phyloP scores from a whole-genome alignment of 2,113 vertebrate species.

The Coreoperca whiteheadi region DNA sequence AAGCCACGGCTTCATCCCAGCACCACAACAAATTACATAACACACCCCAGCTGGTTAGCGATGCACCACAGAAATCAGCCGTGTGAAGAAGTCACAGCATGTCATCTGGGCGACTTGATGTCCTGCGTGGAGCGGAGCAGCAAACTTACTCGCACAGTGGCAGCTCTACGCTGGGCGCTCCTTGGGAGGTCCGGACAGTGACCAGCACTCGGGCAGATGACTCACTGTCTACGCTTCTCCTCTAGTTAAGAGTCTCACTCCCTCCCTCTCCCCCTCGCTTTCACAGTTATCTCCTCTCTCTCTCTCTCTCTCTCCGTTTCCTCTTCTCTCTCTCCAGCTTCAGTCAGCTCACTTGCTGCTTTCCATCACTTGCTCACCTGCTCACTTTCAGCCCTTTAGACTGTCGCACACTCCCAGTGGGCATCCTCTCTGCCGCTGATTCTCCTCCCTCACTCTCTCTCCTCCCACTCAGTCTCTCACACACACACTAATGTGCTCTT shows the following conservation, averaged over 20 bases:
- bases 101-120: constrained; percentile 22
- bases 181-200: constrained; percentile 54
- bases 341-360: constrained; percentile 46
- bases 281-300: constrained; percentile 16
- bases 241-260: constrained; percentile 17
- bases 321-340: constrained; percentile 18
- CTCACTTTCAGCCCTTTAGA: constrained; percentile 60
- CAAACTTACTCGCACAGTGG: constrained; percentile 68
- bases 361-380: constrained; percentile 65
- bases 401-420: constrained; percentile 43
- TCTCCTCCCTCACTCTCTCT: constrained; percentile 60
- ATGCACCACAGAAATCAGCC: constrained; percentile 31
- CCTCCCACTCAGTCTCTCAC: constrained; percentile 58
- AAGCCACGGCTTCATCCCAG: constrained; percentile 52
- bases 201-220: constrained; percentile 55
- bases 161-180: constrained; percentile 35
- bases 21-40: constrained; percentile 79
- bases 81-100: constrained; percentile 26
- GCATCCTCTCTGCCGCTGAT: constrained; percentile 58
- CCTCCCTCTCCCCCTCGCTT: neutral
- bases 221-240: constrained; percentile 57
- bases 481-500: constrained; percentile 44
- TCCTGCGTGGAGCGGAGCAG: constrained; percentile 40
- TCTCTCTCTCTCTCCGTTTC: neutral
- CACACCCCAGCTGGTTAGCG: constrained; percentile 59